Evolutionary conservation across 2,113 vertebrate genomes (phyloP).

Genomic region (Mola mola): DNA sequence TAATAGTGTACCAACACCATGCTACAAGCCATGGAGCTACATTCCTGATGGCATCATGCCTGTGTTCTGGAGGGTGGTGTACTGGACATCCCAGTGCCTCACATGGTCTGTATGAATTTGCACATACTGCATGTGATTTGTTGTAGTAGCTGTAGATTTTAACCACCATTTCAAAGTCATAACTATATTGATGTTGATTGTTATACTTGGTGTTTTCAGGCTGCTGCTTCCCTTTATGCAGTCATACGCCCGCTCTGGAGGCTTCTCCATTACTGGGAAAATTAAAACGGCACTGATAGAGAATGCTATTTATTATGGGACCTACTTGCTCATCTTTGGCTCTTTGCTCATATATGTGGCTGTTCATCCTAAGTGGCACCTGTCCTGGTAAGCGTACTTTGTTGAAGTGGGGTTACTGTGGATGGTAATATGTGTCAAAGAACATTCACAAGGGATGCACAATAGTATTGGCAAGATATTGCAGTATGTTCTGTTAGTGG

Average conservation of each 20-base stretch:
- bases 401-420: too few relatives aligned
- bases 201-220: conserved; percentile 74
- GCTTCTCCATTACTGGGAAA: conserved; percentile 97
- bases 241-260: conserved; percentile 96
- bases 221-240: conserved; percentile 98
- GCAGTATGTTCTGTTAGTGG: too few relatives aligned
- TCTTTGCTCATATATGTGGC: conserved; percentile 98
- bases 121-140: too few relatives aligned
- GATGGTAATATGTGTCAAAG: too few relatives aligned
- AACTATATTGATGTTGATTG: too few relatives aligned
- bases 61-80: conserved; percentile 98
- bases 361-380: conserved; percentile 88
- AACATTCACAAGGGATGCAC: too few relatives aligned
- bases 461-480: too few relatives aligned
- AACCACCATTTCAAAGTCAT: too few relatives aligned
- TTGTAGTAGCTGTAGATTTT: too few relatives aligned
- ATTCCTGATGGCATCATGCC: conserved; percentile 97
- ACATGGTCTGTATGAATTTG: conserved; percentile 86
- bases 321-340: conserved; percentile 96
- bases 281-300: conserved; percentile 97
- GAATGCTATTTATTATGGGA: conserved; percentile 98
- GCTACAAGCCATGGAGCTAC: conserved; percentile 97
- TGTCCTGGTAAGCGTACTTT: conserved; percentile 88
- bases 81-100: conserved; percentile 98
- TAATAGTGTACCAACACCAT: conserved; percentile 65